These are phyloP conservation scores for Natrix natrix DNA, from an alignment of 2,797 vertebrate genomes.

Conservation along the genomic window DNA sequence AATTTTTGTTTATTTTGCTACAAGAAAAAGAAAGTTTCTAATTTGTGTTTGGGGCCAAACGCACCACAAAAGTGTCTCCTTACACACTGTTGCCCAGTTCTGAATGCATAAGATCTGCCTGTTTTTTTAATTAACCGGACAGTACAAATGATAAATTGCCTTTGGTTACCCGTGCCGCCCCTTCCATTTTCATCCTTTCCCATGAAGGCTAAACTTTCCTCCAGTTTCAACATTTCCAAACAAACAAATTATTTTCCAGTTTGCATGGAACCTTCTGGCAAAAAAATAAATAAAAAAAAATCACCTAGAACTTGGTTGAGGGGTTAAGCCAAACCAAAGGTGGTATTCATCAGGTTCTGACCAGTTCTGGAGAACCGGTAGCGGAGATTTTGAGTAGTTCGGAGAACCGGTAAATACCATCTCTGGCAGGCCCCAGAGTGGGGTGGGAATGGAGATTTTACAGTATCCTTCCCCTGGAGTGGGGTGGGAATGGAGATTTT, in stretches of 20 bases:
- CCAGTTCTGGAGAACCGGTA: no score
- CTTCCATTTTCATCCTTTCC: background rate
- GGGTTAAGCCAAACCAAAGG: background rate
- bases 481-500: no score
- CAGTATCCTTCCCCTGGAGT: no score
- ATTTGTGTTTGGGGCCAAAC: background rate
- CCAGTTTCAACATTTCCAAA: background rate
- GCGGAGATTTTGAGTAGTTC: no score
- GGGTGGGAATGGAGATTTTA: no score
- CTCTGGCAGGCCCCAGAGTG: no score
- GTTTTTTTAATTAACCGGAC: background rate
- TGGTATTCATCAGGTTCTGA: no score
- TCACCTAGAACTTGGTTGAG: background rate
- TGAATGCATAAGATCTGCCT: background rate
- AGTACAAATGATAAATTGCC: background rate
- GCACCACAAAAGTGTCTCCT: background rate
- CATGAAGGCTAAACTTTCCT: background rate
- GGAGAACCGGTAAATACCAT: no score
- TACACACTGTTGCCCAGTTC: background rate
- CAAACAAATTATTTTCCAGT: background rate
- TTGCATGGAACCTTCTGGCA: background rate
- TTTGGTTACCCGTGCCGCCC: background rate
- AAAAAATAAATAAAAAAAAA: background rate
- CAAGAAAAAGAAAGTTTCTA: background rate
- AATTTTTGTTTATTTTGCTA: background rate